These are phyloP conservation scores for Polypedilum vanderplanki DNA, from an alignment of 1,140 invertebrate species.

Conservation along the genomic window DNA sequence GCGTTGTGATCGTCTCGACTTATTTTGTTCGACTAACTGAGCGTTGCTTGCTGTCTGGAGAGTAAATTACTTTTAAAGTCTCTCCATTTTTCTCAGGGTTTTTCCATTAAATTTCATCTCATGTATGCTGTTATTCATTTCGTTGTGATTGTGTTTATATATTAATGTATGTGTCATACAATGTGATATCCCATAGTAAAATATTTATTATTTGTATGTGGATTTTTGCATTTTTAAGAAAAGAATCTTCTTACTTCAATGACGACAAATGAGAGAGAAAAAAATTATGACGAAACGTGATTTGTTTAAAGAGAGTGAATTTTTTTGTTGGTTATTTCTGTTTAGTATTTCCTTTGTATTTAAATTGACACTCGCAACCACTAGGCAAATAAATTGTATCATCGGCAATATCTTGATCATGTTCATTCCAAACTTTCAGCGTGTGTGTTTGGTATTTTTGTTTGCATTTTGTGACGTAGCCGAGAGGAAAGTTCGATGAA, in stretches of 20 bases:
- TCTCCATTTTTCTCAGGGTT: not conserved
- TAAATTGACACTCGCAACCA: not conserved
- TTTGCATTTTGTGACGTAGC: not conserved
- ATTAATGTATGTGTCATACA: not conserved
- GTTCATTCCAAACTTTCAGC: not conserved
- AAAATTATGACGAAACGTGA: not conserved
- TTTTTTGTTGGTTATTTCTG: not conserved
- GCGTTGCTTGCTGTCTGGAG: not conserved
- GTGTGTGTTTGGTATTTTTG: slow-evolving; percentile 4
- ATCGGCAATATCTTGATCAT: not conserved
- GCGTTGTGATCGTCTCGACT: not conserved
- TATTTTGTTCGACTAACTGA: slow-evolving; percentile 18
- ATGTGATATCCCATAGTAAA: too few species aligned
- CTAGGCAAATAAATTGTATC: not conserved
- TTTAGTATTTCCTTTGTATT: not conserved
- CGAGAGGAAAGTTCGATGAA: not conserved
- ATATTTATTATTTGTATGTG: too few species aligned
- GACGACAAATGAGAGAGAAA: too few species aligned
- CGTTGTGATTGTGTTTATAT: not conserved
- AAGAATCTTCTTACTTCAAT: too few species aligned
- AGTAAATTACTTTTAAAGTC: not conserved
- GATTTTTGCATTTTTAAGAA: too few species aligned
- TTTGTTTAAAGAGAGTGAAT: not conserved
- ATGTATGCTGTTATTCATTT: not conserved
- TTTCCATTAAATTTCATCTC: not conserved